phyloP scores from a whole-genome alignment of 2,113 vertebrate genomes.

The Ellobius talpinus region DNA sequence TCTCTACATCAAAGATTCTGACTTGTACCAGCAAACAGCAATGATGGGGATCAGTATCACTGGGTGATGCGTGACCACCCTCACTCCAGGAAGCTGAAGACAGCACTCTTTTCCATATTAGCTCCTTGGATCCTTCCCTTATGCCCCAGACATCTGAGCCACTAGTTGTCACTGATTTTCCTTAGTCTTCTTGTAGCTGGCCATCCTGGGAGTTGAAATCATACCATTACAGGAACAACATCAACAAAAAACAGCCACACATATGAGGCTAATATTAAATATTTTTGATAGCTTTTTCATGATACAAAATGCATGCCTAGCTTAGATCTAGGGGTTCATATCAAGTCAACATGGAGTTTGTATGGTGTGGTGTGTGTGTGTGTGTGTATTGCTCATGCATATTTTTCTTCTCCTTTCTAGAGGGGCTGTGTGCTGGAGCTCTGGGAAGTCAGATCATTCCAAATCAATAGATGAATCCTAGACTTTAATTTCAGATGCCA shows the following conservation, averaged over 20 bases:
- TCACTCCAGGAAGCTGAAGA: neutral
- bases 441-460: neutral
- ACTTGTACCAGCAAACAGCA: conserved; percentile 15
- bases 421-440: conserved; percentile 14
- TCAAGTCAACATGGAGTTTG: neutral
- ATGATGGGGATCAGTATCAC: conserved; percentile 21
- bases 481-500: conserved; percentile 45
- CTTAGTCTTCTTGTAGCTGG: neutral
- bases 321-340: neutral
- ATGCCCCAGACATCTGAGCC: neutral
- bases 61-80: neutral
- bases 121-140: neutral
- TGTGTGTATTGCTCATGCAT: neutral
- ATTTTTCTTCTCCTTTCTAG: conserved; percentile 28
- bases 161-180: neutral
- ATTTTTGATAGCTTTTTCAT: conserved; percentile 4
- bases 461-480: conserved; percentile 61
- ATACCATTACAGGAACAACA: neutral
- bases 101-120: neutral
- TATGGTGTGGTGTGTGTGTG: neutral
- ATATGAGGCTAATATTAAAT: neutral
- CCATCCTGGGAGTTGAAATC: neutral
- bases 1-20: conserved; percentile 18
- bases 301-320: neutral
- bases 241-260: neutral